Percentiles rank a stretch among this genome's conserved stretches.
Conservation (phyloP, 1,140 invertebrate species). For the Drosophila suzukii region DNA sequence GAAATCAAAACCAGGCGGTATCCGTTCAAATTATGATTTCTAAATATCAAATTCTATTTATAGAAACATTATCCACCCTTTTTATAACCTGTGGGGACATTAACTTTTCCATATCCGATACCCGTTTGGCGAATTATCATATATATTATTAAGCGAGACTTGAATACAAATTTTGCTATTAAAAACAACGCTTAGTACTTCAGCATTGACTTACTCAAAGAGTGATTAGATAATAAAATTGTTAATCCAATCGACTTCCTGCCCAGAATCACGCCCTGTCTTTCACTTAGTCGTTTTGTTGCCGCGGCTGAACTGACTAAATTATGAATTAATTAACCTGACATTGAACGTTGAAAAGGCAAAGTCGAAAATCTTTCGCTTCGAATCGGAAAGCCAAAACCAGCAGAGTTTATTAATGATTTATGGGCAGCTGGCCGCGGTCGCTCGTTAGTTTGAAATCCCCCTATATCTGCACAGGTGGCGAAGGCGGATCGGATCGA, state of each 20-base stretch:
- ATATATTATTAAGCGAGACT: not conserved
- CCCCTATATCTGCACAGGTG: constrained; percentile 28
- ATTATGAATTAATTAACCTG: constrained; percentile 58
- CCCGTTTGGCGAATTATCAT: not conserved
- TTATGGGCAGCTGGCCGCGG: constrained; percentile 36
- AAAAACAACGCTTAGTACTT: not conserved
- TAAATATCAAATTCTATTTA: constrained; percentile 4
- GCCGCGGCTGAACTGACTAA: constrained; percentile 5
- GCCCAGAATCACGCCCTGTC: constrained; percentile 6
- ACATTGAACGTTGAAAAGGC: constrained; percentile 48
- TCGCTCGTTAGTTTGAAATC: constrained; percentile 14
- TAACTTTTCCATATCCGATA: constrained; percentile 3
- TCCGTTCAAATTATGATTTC: not conserved
- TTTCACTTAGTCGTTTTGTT: not conserved
- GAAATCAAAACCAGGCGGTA: too few relatives aligned
- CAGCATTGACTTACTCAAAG: not conserved
- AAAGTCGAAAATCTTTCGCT: constrained; percentile 7
- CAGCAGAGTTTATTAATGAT: constrained; percentile 32
- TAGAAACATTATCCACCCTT: not conserved
- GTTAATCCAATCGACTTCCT: constrained; percentile 10
- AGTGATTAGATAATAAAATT: constrained; percentile 27
- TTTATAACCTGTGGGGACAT: constrained; percentile 18
- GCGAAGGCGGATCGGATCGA: constrained; percentile 4
- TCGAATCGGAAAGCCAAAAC: constrained; percentile 31
- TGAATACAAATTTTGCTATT: constrained; percentile 21